These are phyloP conservation scores for Numida meleagris DNA, from an alignment of 2,113 vertebrate genomes.

Conservation along the genomic window DNA sequence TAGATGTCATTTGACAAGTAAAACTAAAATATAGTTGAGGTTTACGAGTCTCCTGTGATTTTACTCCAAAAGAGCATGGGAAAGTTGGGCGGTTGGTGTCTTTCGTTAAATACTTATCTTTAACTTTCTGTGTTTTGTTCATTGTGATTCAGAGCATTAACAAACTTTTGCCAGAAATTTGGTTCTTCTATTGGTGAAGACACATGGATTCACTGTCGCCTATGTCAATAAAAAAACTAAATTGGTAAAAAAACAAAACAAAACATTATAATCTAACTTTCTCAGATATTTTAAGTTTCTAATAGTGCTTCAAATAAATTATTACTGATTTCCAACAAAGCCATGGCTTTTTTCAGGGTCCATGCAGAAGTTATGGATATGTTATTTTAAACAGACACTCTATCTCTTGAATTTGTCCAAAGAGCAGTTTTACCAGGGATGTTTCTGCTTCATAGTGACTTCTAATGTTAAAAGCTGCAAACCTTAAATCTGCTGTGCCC, in stretches of 20 bases:
- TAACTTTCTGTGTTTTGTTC: neutral
- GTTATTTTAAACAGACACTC: neutral
- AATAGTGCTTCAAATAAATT: neutral
- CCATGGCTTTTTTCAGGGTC: neutral
- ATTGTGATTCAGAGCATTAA: neutral
- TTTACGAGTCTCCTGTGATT: neutral
- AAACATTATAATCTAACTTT: neutral
- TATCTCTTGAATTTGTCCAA: neutral
- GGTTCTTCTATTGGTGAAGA: neutral
- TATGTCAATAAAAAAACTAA: neutral
- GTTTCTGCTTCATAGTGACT: neutral
- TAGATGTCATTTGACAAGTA: neutral
- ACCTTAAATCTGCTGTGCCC: neutral
- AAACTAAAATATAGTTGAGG: neutral
- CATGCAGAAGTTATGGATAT: fast-evolving
- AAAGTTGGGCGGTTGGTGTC: neutral
- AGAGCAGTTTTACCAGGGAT: neutral
- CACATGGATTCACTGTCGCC: neutral
- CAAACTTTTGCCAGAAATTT: neutral
- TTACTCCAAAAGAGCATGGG: neutral
- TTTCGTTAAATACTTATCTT: neutral
- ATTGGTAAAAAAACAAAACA: too few relatives aligned
- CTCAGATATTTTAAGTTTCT: neutral
- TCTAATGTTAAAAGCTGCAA: neutral
- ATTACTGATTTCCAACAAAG: neutral